Base-by-base conservation (phyloP, 2,797 vertebrate species). In the Oreonectes daqikongensis region DNA sequence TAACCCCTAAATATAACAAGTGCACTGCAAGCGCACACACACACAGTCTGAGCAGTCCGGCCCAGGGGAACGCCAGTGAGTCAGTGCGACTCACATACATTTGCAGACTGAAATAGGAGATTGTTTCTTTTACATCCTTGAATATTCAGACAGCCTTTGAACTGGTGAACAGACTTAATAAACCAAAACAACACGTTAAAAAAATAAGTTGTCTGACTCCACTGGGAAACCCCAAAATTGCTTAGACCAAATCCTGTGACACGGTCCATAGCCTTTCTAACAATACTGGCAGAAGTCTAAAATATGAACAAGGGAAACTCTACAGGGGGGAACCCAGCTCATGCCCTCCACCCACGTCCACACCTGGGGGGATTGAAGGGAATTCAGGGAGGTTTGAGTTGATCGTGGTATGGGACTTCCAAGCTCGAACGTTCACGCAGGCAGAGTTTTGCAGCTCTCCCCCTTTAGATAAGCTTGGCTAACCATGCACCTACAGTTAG, bases 1-100 rank as follows among this genome's bases (percentile, higher is more conserved):
- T 46, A 42, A 40, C 48, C 50, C 69, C 35, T 70, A 70, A 65
- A 77, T 32, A 53, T n/a, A 71, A 22, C 26, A 15, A 12, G 40
- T 24, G 28, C 68, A 65, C 2, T 46, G 14, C 1, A 8, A 22
- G 53, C 3, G 53, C 3, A 38, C 59, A 57, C 18, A 55, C 35
- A 22, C 48, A 70, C 17, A 35, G 59, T 18, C 40, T 35, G 18
- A 66, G 42, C 53, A 38, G 50, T 80, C 69, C 77, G 24, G 48
- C 66, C 71, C 64, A 52, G 77, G 82, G 82, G 72, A 84, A 81
- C 67, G 79, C 83, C 78, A 72, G 75, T 84, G 83, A 84, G 70
- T 84, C 83, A 84, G 46, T 59, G 35, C 77, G 60, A 81, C 82
- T 80, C 71, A 80, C 68, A 64, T 64, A 70, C 30, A 64, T 35